These are phyloP conservation scores for Megalopta genalis DNA, from an alignment of 1,140 invertebrate species.

Conservation along the genomic window DNA sequence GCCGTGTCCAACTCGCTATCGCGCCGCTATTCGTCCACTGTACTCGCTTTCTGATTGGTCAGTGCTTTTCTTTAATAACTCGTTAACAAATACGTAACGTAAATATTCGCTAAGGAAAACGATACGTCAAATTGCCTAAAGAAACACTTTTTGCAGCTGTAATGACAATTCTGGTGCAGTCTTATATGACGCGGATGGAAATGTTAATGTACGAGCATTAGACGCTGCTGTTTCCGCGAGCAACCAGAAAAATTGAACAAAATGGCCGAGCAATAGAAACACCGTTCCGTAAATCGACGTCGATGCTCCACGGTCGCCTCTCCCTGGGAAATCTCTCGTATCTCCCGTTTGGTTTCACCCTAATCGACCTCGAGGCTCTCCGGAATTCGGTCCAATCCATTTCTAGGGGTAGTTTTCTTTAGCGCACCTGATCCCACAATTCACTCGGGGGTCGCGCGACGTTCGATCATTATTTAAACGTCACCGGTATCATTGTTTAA, in stretches of 20 bases:
- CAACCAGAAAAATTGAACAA: conserved; percentile 35
- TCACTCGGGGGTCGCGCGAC: conserved; percentile 30
- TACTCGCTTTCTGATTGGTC: too few relatives aligned
- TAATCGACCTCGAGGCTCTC: conserved; percentile 61
- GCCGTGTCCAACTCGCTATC: too few relatives aligned
- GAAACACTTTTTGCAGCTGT: too few relatives aligned
- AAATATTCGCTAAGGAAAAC: too few relatives aligned
- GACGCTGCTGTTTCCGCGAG: conserved; percentile 39
- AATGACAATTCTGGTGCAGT: too few relatives aligned
- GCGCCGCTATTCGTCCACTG: too few relatives aligned
- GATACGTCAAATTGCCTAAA: too few relatives aligned
- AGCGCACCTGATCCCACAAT: conserved; percentile 59
- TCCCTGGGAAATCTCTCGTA: conserved; percentile 58
- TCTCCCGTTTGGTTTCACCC: conserved; percentile 63
- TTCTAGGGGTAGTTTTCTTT: conserved; percentile 62
- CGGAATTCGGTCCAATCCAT: conserved; percentile 66
- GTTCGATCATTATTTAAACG: conserved; percentile 62
- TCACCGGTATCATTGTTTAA: conserved; percentile 56
- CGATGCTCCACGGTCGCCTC: conserved; percentile 46
- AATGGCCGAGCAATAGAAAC: conserved; percentile 51
- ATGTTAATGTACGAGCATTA: conserved; percentile 61
- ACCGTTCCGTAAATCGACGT: conserved; percentile 55
- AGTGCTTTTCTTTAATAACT: too few relatives aligned
- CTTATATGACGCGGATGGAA: conserved; percentile 70
- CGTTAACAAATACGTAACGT: too few relatives aligned